Evolutionary conservation across 2,888 invertebrate genomes (phyloP), one percentile per base, ranked within the genome.

Genomic region (Cheilosia vulpina): DNA sequence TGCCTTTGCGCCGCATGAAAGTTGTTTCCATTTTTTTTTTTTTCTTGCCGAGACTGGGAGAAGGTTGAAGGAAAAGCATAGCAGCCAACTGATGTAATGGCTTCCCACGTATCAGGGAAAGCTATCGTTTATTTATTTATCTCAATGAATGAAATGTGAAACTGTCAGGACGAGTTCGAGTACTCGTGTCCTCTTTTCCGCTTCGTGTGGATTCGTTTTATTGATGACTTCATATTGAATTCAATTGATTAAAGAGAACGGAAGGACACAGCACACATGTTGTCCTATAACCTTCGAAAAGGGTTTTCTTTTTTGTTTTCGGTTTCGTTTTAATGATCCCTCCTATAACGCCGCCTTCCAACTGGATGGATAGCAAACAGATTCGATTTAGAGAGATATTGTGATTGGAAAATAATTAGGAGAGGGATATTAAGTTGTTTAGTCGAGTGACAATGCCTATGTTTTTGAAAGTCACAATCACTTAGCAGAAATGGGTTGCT

Each of bases 101-200:
- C 68, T 62, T 83, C 78, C 72, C 79, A 79, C 79, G 68, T 79
- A 68, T 73, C 68, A 55, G 62, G 63, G 21, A 55, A 17, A 31
- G 57, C 45, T 69, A 75, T 47, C 65, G 58, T 84, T 84, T 80
- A 80, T 80, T 84, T 80, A 84, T 84, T 84, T 71, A 75, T 80
- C 80, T 84, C 60, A 65, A 65, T 84, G 84, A 84, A 80, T 80
- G 80, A 84, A 84, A 80, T 84, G 69, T 75, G 65, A 82, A 71
- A 65, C 76, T 76, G 68, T 75, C 47, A 75, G 65, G 75, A 83
- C 72, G 55, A 80, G 57, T 66, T 31, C 60, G 80, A 53, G 66
- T 57, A 65, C 73, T 68, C 80, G 62, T 77, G 66, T 66, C 58
- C 63, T 69, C 41, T 57, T 79, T 69, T 79, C 80, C 75, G 68